phyloP scores from a whole-genome alignment of 2,888 invertebrate species.

The Polietes domitor region DNA sequence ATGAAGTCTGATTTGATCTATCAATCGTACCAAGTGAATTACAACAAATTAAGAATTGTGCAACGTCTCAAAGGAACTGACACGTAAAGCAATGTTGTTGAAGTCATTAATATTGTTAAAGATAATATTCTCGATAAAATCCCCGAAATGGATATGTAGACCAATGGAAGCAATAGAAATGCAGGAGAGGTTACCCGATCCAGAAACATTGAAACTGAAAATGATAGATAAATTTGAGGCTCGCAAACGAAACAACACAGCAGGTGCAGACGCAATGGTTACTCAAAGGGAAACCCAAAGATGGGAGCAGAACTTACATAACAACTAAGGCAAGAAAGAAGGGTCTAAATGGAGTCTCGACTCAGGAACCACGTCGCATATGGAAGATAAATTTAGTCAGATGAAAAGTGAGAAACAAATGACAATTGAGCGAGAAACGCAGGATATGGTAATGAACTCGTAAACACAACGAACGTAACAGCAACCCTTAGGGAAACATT shows the following conservation, averaged over 20 bases:
- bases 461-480: background rate
- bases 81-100: too few relatives aligned
- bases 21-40: too few relatives aligned
- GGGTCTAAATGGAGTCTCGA: conserved; percentile 25
- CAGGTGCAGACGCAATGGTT: background rate
- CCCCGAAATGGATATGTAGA: conserved; percentile 7
- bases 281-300: background rate
- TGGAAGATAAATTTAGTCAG: conserved; percentile 14
- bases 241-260: conserved; percentile 7
- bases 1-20: too few relatives aligned
- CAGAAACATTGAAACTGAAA: conserved; percentile 10
- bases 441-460: background rate
- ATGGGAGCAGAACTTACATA: background rate
- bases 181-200: background rate
- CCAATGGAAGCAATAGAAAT: background rate
- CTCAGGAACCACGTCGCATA: conserved; percentile 44
- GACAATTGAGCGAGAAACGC: background rate
- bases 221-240: conserved; percentile 42
- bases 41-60: too few relatives aligned
- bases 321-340: background rate
- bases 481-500: background rate
- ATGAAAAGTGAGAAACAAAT: conserved; percentile 1
- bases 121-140: conserved; percentile 6
- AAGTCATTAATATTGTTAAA: too few relatives aligned
- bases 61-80: too few relatives aligned